Evolutionary conservation across 2,888 invertebrate species (phyloP).

Genomic region (Charanyca ferruginea): DNA sequence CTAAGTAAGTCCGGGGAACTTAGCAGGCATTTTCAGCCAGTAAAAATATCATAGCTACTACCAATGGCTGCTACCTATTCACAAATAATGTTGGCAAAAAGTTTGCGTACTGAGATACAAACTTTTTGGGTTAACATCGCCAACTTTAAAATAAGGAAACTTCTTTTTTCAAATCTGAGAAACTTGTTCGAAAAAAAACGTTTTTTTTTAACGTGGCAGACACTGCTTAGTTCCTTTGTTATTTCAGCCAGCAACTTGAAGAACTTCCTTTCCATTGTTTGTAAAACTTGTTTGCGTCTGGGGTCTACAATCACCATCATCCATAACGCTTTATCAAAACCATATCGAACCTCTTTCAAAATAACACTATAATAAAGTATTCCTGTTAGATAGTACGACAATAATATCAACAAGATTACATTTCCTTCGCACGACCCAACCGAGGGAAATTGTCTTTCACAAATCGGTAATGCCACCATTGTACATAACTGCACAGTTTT

Average conservation of each 20-base stretch:
- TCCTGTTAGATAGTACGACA: slow-evolving; percentile 45
- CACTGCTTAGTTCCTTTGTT: not conserved
- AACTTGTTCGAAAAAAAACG: not conserved
- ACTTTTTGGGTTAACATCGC: slow-evolving; percentile 24
- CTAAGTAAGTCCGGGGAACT: slow-evolving; percentile 61
- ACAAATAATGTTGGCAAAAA: slow-evolving; percentile 50
- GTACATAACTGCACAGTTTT: slow-evolving; percentile 62
- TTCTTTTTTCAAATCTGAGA: slow-evolving; percentile 13
- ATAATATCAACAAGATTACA: slow-evolving; percentile 51
- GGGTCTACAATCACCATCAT: slow-evolving; percentile 17
- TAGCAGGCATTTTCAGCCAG: slow-evolving; percentile 51
- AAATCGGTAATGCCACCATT: slow-evolving; percentile 79
- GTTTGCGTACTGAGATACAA: slow-evolving; percentile 10
- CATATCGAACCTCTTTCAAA: slow-evolving; percentile 32
- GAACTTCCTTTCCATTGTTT: not conserved
- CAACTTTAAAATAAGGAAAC: slow-evolving; percentile 35
- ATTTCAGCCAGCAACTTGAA: slow-evolving; percentile 1
- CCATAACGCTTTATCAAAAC: slow-evolving; percentile 37
- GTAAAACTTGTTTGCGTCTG: slow-evolving; percentile 9
- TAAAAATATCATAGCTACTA: slow-evolving; percentile 34
- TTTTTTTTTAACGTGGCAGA: not conserved
- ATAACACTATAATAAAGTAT: slow-evolving; percentile 41
- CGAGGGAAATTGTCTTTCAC: slow-evolving; percentile 81
- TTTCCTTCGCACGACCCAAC: slow-evolving; percentile 67
- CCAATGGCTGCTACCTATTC: slow-evolving; percentile 10